Conservation (phyloP, 2,888 invertebrate genomes). For the Drosophila recens region DNA sequence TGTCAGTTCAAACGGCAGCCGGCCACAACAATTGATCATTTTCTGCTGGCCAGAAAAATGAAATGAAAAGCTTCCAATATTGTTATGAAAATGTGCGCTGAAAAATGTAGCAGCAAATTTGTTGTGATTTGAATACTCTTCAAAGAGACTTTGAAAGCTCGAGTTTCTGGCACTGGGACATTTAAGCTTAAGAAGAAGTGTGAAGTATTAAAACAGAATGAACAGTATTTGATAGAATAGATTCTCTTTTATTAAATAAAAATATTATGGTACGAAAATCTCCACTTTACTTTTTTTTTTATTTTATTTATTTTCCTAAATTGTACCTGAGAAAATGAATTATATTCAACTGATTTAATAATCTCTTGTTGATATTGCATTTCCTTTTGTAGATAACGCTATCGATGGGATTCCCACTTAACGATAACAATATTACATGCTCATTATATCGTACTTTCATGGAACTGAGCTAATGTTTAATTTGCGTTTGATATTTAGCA, state of each 20-base stretch:
- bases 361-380: not conserved
- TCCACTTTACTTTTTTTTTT: no score
- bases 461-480: not conserved
- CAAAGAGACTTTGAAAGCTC: conserved; percentile 4
- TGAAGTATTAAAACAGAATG: no score
- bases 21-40: conserved; percentile 65
- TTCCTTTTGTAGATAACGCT: conserved; percentile 1
- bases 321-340: not conserved
- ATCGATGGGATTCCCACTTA: not conserved
- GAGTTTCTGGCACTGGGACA: no score
- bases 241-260: no score
- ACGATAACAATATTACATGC: not conserved
- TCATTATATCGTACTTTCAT: not conserved
- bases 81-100: conserved; percentile 36
- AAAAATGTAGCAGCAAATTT: conserved; percentile 5
- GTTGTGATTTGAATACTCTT: conserved; percentile 40
- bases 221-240: no score
- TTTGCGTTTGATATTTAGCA: not conserved
- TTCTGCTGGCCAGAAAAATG: conserved; percentile 42
- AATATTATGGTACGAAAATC: no score
- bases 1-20: conserved; percentile 23
- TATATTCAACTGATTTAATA: not conserved
- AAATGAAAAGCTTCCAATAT: conserved; percentile 30
- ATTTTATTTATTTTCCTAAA: no score
- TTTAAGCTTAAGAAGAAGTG: not conserved